phyloP scores from a whole-genome alignment of 2,113 vertebrate species.

The Thamnaconus septentrionalis region DNA sequence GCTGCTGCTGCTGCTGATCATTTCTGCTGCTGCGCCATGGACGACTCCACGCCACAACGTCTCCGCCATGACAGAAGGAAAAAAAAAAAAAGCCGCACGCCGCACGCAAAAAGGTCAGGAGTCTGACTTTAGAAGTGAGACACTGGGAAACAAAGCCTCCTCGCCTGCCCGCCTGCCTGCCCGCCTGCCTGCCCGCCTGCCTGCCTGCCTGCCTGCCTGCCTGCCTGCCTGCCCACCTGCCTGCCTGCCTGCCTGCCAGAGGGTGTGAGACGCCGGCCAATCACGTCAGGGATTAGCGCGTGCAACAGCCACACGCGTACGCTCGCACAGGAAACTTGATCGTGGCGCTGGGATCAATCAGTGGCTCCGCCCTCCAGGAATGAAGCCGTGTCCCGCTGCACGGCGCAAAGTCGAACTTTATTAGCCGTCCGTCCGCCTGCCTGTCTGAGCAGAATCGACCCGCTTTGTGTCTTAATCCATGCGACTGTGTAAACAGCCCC shows the following conservation, averaged over 20 bases:
- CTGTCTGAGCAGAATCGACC: background rate
- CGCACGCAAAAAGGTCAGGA: background rate
- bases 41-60: constrained; percentile 47
- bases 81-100: background rate
- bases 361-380: constrained; percentile 39
- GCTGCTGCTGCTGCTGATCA: constrained; percentile 30
- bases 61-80: constrained; percentile 45
- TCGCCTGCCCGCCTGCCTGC: no score
- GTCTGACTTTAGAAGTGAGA: background rate
- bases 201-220: no score
- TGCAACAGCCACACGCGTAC: no score
- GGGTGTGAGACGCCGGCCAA: no score
- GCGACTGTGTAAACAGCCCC: no score
- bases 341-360: constrained; percentile 29
- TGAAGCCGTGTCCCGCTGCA: constrained; percentile 43
- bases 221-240: no score
- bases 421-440: background rate
- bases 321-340: constrained; percentile 5
- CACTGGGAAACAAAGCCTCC: background rate
- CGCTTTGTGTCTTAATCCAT: background rate
- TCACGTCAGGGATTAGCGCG: no score
- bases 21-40: constrained; percentile 60
- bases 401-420: constrained; percentile 24
- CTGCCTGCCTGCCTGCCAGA: no score
- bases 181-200: no score